Evolutionary conservation across 2,797 vertebrate genomes (phyloP), one percentile per base, ranked within the genome.

Genomic region (Cyclopterus lumpus): DNA sequence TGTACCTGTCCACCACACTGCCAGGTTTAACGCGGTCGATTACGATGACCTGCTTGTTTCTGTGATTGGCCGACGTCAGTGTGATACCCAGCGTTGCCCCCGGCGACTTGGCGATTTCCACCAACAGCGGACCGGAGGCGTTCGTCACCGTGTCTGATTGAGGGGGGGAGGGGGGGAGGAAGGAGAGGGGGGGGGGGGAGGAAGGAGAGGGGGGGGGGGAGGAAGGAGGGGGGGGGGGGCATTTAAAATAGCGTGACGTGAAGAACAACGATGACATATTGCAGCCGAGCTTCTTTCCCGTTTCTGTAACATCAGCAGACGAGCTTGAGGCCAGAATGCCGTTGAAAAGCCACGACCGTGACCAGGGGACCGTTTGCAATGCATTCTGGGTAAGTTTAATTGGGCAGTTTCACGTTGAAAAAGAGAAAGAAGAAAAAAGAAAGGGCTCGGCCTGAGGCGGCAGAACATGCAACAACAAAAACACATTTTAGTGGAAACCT

Each of bases 1-100:
- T 82, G 48, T 93, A 99, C 98, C 98, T 98, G 96, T 99, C 98
- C 75, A 97, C 97, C 77, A 98, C 97, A 0, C 98, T 99, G 90
- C 96, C 98, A 0, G 97, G 94, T 86, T 97, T 99, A 64, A 99
- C 96, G 80, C 97, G 96, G 90, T 99, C 97, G 0, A 99, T 96
- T 82, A 98, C 93, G 49, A 99, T 97, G 80, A 97, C 96, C 34
- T 96, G 96, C 84, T 97, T 99, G 94, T 96, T 97, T 38, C 95
- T 93, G 89, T 98, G 96, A 16, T 67, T 94, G 78, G 95, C 91
- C 0, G 96, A 94, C 0, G 94, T 95, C 81, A 99, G 93, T 0
- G 96, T 96, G 90, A 99, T 97, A 8, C 98, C 98, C 81, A 99
- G 92, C 0, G 95, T 92, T 0, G 96, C 96, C 8, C 98, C 98